These are phyloP conservation scores for Aspidiotus destructor DNA, from an alignment of 2,888 invertebrate species.

Conservation along the genomic window DNA sequence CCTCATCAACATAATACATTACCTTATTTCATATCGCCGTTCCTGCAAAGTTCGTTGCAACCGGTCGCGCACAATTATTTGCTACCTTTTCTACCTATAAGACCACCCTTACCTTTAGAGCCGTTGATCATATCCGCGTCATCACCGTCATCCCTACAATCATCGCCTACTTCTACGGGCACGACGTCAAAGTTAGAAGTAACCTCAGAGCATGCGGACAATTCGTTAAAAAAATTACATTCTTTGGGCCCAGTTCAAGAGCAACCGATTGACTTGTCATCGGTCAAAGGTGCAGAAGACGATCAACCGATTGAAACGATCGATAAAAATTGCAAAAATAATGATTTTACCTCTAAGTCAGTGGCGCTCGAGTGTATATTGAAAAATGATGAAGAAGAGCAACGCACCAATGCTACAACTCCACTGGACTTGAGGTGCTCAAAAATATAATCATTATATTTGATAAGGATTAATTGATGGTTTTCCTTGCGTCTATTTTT, in stretches of 20 bases:
- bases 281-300: conserved; percentile 4
- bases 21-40: conserved; percentile 31
- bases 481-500: too few relatives aligned
- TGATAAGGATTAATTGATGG: too few relatives aligned
- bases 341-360: not conserved
- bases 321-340: not conserved
- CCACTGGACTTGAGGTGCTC: conserved; percentile 33
- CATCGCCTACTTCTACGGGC: conserved; percentile 18
- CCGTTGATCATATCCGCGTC: conserved; percentile 30
- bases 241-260: conserved; percentile 34
- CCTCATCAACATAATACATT: conserved; percentile 14
- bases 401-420: not conserved
- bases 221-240: conserved; percentile 10
- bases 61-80: conserved; percentile 24
- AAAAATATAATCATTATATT: conserved; percentile 9
- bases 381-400: not conserved
- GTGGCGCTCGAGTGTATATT: not conserved
- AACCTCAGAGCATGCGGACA: conserved; percentile 3
- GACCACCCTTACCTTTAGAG: conserved; percentile 27
- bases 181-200: conserved; percentile 3
- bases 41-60: conserved; percentile 17
- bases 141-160: conserved; percentile 18
- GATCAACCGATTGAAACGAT: not conserved
- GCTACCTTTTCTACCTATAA: conserved; percentile 26
- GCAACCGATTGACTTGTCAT: conserved; percentile 34